phyloP scores from a whole-genome alignment of 2,888 invertebrate species.

The Parochlus steinenii region DNA sequence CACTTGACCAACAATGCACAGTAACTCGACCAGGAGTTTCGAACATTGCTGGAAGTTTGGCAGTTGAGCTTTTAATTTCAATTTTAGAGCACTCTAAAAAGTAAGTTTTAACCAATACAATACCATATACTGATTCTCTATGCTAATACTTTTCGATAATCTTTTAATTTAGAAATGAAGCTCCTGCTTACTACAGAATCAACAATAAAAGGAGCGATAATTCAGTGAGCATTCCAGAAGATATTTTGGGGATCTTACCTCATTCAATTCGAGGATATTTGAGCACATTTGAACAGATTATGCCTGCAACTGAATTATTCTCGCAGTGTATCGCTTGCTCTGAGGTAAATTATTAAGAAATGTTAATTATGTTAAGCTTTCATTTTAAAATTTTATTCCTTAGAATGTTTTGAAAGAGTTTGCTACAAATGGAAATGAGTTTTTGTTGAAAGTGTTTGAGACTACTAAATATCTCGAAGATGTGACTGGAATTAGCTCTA shows the following conservation, averaged over 20 bases:
- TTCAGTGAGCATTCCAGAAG: slow-evolving; percentile 31
- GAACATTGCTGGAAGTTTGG: slow-evolving; percentile 75
- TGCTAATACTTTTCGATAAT: too few relatives aligned
- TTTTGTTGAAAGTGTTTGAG: slow-evolving; percentile 63
- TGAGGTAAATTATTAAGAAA: slow-evolving; percentile 21
- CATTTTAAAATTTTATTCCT: slow-evolving; percentile 12
- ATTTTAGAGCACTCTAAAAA: slow-evolving; percentile 68
- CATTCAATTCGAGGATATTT: slow-evolving; percentile 90
- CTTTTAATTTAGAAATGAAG: slow-evolving; percentile 41
- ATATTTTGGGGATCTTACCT: slow-evolving; percentile 68
- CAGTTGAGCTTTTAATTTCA: slow-evolving; percentile 78
- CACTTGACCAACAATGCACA: slow-evolving; percentile 95
- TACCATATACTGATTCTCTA: slow-evolving; percentile 5
- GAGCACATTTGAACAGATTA: slow-evolving; percentile 59
- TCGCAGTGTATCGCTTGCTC: slow-evolving; percentile 90
- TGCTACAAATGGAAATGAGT: slow-evolving; percentile 42
- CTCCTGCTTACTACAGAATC: slow-evolving; percentile 43
- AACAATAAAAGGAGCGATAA: slow-evolving; percentile 24
- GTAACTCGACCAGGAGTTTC: slow-evolving; percentile 91
- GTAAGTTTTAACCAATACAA: slow-evolving; percentile 29
- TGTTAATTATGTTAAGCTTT: neutral
- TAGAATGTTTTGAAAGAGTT: slow-evolving; percentile 33
- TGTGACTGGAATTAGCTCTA: slow-evolving; percentile 58
- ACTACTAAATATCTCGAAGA: slow-evolving; percentile 70
- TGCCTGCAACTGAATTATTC: slow-evolving; percentile 76